Evolutionary conservation across 2,888 invertebrate genomes (phyloP), one percentile per base, ranked within the genome.

Genomic region (Cotesia congregata): DNA sequence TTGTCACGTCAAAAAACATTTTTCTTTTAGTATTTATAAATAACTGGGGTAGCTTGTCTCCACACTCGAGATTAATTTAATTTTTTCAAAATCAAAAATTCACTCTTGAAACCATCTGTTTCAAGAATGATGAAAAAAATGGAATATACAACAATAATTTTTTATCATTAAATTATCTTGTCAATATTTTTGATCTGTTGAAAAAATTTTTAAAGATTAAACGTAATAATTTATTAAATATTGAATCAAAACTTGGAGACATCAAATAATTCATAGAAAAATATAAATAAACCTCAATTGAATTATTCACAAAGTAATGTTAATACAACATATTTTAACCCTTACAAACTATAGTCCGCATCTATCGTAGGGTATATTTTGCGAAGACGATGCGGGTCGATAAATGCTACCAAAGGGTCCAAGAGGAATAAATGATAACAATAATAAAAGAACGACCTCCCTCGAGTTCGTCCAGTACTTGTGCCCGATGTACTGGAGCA

Each of bases 11-110:
- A 50, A 50, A 50, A 12, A 12, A 50, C 50, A 50, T 50, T 50
- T 50, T 50, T 7, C 50, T 50, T 9, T 50, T 50, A 6, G 9
- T 65, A 9, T 39, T 61, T 62, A 76, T 60, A 67, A 75, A 60
- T 50, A 30, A 64, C 30, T 30, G 3, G 30, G 30, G 30, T 30
- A 30, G 3, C 3, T 30, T 30, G 30, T 2, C 30, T 30, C 30
- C 3, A 30, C 30, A 30, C 3, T 30, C 30, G 30, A 30, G 0
- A 30, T 30, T 30, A 30, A 38, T 6, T 59, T 60, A 12, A 50
- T 50, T 12, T 12, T 12, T 12, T 50, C n/a, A 9, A 6, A 50
- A 50, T 50, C 1, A 50, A 50, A 38, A 41, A 60, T 15, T 30
- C 3, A 30, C 30, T 30, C 30, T 30, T 30, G 30, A 30, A 30